Base-by-base conservation (phyloP, 2,888 invertebrate genomes). In the Nemurella pictetii region DNA sequence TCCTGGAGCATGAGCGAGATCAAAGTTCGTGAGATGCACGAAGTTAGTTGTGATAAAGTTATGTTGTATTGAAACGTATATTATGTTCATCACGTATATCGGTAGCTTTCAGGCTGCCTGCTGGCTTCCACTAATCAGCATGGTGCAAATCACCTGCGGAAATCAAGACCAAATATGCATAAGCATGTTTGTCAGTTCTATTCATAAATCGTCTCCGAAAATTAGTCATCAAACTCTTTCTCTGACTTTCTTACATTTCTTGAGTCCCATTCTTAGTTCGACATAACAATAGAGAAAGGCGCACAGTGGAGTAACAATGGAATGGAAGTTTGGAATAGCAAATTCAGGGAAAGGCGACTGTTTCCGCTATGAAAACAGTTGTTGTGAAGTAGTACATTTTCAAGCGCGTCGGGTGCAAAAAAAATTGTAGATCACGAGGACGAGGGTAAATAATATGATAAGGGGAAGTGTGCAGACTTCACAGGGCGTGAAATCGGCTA, bases 341-440 rank as follows among this genome's bases (percentile, higher is more conserved):
- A 55, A 55, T 55, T 55, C 55, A 20, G 55, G 9, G 55, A 55
- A 55, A 55, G 75, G 75, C 12, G 25, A 9, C 75, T n/a, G 15
- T 75, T 75, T 75, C 28, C 75, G 75, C 20, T 75, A 75, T 75
- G 75, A 27, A 75, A 55, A 55, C 55, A 75, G 75, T 75, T 75
- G 28, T 75, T 75, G 75, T 55, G 55, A 55, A 55, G 55, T 55
- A 55, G 55, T 55, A 55, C 28, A 75, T 27, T 55, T 75, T 75
- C 75, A 27, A 75, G 75, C 75, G 25, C 75, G 28, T 75, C 75
- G 27, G 26, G 27, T 7, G 75, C 75, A 75, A 75, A 28, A 75
- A 75, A 75, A 27, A 28, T 75, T 75, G 26, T 75, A 28, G 75
- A 28, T 26, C 26, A 28, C 27, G 75, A 15, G 75, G 20, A 75